Conservation (phyloP, 1,140 invertebrate genomes). For the Galleria mellonella region DNA sequence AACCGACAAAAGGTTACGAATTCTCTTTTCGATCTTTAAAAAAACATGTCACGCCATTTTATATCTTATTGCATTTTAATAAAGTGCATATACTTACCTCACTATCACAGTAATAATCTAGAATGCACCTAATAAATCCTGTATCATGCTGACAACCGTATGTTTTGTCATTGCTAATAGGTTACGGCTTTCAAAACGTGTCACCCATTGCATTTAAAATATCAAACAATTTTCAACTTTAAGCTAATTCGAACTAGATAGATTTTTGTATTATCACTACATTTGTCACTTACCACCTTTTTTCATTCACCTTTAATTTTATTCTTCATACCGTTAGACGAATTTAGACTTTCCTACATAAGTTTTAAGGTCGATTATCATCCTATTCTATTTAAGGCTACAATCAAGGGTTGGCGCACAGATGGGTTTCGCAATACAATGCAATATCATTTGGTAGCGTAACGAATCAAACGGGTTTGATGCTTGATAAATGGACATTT, state of each 20-base stretch:
- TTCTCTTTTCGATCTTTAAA: constrained; percentile 5
- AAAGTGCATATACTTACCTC: too few relatives aligned
- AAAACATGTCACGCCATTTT: too few relatives aligned
- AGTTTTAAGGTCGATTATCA: not conserved
- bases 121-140: constrained; percentile 44
- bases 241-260: constrained; percentile 1
- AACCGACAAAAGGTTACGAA: constrained; percentile 28
- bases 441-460: constrained; percentile 54
- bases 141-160: constrained; percentile 61
- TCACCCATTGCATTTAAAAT: constrained; percentile 12
- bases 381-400: not conserved
- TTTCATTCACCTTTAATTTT: not conserved
- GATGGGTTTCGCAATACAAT: constrained; percentile 47
- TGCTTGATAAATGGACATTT: constrained; percentile 59
- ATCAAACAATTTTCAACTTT: constrained; percentile 10
- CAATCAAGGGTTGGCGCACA: constrained; percentile 12
- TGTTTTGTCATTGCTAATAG: constrained; percentile 63
- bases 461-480: constrained; percentile 56
- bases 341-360: not conserved
- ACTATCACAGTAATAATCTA: constrained; percentile 9
- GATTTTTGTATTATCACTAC: constrained; percentile 2
- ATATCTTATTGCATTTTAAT: too few relatives aligned
- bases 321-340: not conserved
- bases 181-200: constrained; percentile 53
- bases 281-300: constrained; percentile 5